These are phyloP conservation scores for Eupithecia dodoneata DNA, from an alignment of 2,888 invertebrate genomes.

Conservation along the genomic window DNA sequence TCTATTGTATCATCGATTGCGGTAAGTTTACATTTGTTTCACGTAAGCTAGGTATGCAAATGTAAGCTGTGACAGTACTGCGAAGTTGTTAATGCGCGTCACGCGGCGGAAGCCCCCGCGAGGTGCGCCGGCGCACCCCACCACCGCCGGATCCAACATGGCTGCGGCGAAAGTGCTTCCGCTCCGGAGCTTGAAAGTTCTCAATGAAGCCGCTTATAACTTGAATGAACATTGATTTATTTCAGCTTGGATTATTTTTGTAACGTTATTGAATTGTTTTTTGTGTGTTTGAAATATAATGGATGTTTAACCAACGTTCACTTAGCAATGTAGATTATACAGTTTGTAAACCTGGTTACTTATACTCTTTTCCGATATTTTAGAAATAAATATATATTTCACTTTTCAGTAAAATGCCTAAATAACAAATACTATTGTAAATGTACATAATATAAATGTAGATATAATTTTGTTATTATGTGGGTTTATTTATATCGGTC, in stretches of 20 bases:
- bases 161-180: constrained; percentile 83
- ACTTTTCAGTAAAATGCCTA: neutral
- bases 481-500: neutral
- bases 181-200: constrained; percentile 71
- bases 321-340: neutral
- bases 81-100: constrained; percentile 78
- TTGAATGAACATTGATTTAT: constrained; percentile 52
- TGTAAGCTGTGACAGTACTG: constrained; percentile 73
- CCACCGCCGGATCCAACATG: constrained; percentile 81
- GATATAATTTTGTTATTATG: neutral
- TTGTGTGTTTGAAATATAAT: neutral
- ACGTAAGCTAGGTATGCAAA: constrained; percentile 79
- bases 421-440: neutral
- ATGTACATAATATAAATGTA: too few species aligned
- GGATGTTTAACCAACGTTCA: neutral
- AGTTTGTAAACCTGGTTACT: neutral
- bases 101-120: constrained; percentile 78
- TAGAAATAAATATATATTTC: neutral
- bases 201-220: constrained; percentile 73
- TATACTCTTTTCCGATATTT: neutral
- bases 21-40: constrained; percentile 66
- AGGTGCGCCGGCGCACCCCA: constrained; percentile 76
- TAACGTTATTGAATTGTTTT: constrained; percentile 13
- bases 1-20: constrained; percentile 40
- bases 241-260: constrained; percentile 27